These are phyloP conservation scores for Nasonia giraulti DNA, from an alignment of 1,140 invertebrate species.

Conservation along the genomic window DNA sequence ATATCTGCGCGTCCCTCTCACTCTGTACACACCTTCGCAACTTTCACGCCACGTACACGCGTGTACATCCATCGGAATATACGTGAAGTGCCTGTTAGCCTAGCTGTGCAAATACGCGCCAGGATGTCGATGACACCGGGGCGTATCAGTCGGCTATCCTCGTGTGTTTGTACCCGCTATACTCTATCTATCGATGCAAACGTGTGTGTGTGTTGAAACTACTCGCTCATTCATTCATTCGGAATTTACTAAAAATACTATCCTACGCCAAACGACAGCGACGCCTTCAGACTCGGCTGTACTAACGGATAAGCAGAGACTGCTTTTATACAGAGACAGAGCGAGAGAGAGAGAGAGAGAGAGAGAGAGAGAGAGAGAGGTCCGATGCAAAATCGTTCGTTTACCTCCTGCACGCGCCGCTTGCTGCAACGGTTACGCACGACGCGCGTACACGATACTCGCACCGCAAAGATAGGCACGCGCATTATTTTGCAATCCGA, in stretches of 20 bases:
- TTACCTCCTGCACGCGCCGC: background rate
- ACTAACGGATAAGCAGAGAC: too few species aligned
- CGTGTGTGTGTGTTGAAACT: background rate
- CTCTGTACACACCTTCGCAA: background rate
- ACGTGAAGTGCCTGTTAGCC: constrained; percentile 55
- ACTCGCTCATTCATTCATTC: background rate
- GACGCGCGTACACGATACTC: too few species aligned
- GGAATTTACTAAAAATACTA: background rate
- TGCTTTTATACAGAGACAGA: too few species aligned
- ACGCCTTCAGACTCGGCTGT: background rate
- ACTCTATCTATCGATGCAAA: background rate
- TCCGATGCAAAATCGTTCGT: constrained; percentile 38
- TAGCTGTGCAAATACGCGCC: constrained; percentile 61
- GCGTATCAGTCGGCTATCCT: constrained; percentile 42
- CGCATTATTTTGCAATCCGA: constrained; percentile 19
- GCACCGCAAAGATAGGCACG: background rate
- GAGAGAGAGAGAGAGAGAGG: background rate
- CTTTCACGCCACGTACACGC: background rate
- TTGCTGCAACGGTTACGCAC: background rate
- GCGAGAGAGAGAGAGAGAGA: background rate
- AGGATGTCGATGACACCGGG: constrained; percentile 52
- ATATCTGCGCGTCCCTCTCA: background rate
- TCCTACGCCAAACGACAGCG: background rate
- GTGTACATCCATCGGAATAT: background rate
- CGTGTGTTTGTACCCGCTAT: background rate